Base-by-base conservation (phyloP, 2,113 vertebrate species). In the Microtus montanus region DNA sequence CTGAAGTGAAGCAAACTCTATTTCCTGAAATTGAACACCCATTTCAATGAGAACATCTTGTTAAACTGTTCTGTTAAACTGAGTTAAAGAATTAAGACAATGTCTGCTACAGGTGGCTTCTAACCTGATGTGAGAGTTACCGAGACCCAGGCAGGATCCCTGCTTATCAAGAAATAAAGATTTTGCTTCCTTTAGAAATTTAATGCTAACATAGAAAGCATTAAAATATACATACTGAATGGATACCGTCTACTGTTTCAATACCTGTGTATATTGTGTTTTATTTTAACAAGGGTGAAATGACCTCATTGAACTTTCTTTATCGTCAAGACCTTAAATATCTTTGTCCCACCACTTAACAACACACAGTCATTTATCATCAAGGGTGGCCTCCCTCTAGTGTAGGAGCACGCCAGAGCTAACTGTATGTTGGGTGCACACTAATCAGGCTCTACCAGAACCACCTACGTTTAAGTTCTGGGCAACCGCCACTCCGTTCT, bases 11-110 rank as follows among this genome's bases (percentile, higher is more conserved):
- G 20, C 8, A 74, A 91, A 68, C 10, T 84, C 75, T 64, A 35
- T 85, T 74, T 93, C 44, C 80, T 73, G 47, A 93, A 93, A 90
- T 28, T 52, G 15, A 93, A 84, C 38, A 17, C 33, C 35, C 3
- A 1, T n/a, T 54, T 49, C 35, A 90, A 35, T 93, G 75, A 79
- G 3, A 83, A 20, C 14, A 41, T 19, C 35, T 71, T 96, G 70
- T n/a, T n/a, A n/a, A n/a, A n/a, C 17, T 35, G 11, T 87, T 54
- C 38, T 54, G 73, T 33, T 52, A 80, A 84, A 80, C 61, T 93
- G 33, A 84, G 90, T 64, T 35, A 52, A 35, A 6, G 49, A 70
- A 77, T 30, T 91, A 83, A 71, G 35, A 79, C 38, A 78, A 61
- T 90, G 26, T 82, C 74, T 41, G 47, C 64, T 17, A 70, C 20